These are phyloP conservation scores for Phrynocephalus guinanensis DNA, from an alignment of 2,797 vertebrate genomes.

Conservation along the genomic window DNA sequence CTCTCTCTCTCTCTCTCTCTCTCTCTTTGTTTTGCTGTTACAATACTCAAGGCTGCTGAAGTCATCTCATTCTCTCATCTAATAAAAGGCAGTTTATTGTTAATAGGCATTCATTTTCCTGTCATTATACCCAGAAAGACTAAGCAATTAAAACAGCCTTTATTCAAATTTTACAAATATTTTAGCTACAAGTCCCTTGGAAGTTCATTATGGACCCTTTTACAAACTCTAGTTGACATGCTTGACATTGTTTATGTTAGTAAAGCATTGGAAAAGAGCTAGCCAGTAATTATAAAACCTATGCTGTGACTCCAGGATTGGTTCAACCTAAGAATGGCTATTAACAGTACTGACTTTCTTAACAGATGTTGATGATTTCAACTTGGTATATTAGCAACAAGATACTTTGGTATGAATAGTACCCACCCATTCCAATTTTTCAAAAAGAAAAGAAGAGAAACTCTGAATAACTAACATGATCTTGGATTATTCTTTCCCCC, in stretches of 20 bases:
- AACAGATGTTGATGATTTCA: background rate
- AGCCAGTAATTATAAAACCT: slow-evolving; percentile 13
- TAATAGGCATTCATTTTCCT: slow-evolving; percentile 31
- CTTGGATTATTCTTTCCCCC: too few species aligned
- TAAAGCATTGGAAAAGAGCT: background rate
- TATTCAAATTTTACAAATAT: slow-evolving; percentile 14
- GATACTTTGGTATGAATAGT: background rate
- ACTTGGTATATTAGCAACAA: background rate
- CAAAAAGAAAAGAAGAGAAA: background rate
- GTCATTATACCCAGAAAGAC: slow-evolving; percentile 20
- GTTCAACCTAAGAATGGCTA: background rate
- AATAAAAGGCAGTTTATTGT: background rate
- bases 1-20: too few species aligned
- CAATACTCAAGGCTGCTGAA: slow-evolving; percentile 4
- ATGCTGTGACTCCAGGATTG: background rate
- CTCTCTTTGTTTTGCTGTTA: background rate
- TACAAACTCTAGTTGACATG: slow-evolving; percentile 13
- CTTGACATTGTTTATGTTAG: background rate
- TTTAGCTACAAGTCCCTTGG: slow-evolving; percentile 12
- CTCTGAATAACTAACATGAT: too few species aligned
- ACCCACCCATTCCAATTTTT: background rate
- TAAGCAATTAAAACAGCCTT: slow-evolving; percentile 17
- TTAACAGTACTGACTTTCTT: background rate
- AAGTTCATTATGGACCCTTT: slow-evolving; percentile 20
- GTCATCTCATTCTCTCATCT: background rate